Conservation (phyloP, 2,113 vertebrate genomes). For the Tonatia bakeri region DNA sequence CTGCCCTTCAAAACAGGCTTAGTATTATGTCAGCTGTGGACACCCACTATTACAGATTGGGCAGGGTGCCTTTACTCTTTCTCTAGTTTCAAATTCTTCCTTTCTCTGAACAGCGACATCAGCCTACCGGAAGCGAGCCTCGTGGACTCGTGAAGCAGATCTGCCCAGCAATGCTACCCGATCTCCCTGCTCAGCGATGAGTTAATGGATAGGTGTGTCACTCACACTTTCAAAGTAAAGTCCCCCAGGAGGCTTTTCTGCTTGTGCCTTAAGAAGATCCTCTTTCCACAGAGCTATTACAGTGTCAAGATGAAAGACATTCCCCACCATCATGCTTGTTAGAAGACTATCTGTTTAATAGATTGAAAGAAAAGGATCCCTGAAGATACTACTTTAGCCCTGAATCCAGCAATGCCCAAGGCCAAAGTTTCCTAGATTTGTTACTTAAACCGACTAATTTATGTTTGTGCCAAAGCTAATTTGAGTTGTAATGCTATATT, state of each 20-base stretch:
- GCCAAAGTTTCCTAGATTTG: not conserved
- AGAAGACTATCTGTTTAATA: not conserved
- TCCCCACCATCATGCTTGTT: not conserved
- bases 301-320: not conserved
- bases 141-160: rapidly evolving
- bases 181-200: not conserved
- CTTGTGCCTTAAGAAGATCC: not conserved
- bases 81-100: not conserved
- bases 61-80: not conserved
- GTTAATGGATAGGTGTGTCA: not conserved
- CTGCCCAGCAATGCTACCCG: not conserved
- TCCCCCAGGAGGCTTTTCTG: rapidly evolving
- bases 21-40: not conserved
- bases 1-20: not conserved
- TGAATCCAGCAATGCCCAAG: not conserved
- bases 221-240: not conserved
- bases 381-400: not conserved
- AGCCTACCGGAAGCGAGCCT: not conserved
- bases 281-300: not conserved
- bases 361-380: not conserved
- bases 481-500: not conserved
- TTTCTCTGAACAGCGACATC: not conserved
- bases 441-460: not conserved
- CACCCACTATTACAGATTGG: not conserved
- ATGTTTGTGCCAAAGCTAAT: not conserved